A percentile compares a stretch with the other conserved stretches of the same genome.
These are phyloP conservation scores for Ectemnius lituratus DNA, from an alignment of 2,888 invertebrate species.

Conservation along the genomic window DNA sequence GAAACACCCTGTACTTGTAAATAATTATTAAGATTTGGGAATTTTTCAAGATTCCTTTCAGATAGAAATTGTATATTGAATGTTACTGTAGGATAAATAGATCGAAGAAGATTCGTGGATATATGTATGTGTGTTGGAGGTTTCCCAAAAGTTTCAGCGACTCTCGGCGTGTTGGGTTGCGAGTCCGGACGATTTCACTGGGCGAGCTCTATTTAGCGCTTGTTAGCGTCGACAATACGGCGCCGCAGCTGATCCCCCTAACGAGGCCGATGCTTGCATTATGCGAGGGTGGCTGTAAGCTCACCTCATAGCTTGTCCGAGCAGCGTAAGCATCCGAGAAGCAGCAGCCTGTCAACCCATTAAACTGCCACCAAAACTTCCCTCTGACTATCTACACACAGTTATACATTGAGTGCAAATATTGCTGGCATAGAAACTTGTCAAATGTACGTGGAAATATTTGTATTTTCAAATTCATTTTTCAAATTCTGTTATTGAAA, in stretches of 20 bases:
- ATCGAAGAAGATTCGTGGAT: too few relatives aligned
- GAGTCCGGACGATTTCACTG: slow-evolving; percentile 53
- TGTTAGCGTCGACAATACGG: slow-evolving; percentile 74
- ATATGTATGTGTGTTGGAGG: not conserved
- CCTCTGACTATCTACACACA: too few relatives aligned
- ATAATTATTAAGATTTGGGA: too few relatives aligned
- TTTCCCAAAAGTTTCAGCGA: slow-evolving; percentile 8
- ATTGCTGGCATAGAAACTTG: too few relatives aligned
- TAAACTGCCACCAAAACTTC: slow-evolving; percentile 4
- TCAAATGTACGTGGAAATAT: not conserved
- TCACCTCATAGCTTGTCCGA: slow-evolving; percentile 41
- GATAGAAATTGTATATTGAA: too few relatives aligned
- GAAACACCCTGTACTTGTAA: too few relatives aligned
- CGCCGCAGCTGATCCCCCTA: slow-evolving; percentile 73
- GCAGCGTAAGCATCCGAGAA: slow-evolving; percentile 24
- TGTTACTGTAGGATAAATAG: too few relatives aligned
- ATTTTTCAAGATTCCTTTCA: too few relatives aligned
- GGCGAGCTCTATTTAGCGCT: slow-evolving; percentile 74
- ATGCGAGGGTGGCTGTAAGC: slow-evolving; percentile 65
- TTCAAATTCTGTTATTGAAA: too few relatives aligned
- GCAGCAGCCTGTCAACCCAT: slow-evolving; percentile 10
- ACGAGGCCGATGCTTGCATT: slow-evolving; percentile 62
- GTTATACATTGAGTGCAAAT: too few relatives aligned
- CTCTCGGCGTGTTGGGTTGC: slow-evolving; percentile 27
- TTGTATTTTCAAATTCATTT: too few relatives aligned